A percentile compares a stretch with the other conserved stretches of the same genome.
These are phyloP conservation scores for Crax fasciolata DNA, from an alignment of 2,797 vertebrate genomes.

Conservation along the genomic window DNA sequence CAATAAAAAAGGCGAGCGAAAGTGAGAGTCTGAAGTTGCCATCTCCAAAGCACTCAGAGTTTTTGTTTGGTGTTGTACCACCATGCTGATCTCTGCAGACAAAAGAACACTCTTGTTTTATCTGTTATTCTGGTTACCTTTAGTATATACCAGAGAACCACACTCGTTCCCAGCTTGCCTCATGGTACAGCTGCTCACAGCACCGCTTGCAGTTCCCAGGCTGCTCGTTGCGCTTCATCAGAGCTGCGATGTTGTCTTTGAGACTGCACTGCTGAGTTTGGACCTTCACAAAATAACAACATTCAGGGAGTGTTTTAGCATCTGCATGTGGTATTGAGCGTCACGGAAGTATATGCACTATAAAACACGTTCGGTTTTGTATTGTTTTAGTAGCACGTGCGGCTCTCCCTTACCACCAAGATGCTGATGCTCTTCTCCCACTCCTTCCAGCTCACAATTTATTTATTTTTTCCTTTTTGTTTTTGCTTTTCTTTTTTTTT, in stretches of 20 bases:
- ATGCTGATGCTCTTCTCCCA: neutral
- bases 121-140: neutral
- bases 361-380: neutral
- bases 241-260: neutral
- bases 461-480: neutral
- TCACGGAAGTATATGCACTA: neutral
- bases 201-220: neutral
- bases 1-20: neutral
- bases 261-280: neutral
- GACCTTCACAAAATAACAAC: neutral
- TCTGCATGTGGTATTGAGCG: neutral
- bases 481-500: fast-evolving
- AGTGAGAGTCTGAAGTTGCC: neutral
- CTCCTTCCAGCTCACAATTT: neutral
- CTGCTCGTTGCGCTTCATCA: neutral
- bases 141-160: neutral
- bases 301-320: neutral
- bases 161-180: neutral
- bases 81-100: neutral
- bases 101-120: neutral
- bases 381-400: neutral
- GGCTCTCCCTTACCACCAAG: neutral
- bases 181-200: neutral
- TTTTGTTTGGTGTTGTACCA: neutral
- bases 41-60: neutral